Base-by-base conservation (phyloP, 2,113 vertebrate species). In the Microtus pennsylvanicus region DNA sequence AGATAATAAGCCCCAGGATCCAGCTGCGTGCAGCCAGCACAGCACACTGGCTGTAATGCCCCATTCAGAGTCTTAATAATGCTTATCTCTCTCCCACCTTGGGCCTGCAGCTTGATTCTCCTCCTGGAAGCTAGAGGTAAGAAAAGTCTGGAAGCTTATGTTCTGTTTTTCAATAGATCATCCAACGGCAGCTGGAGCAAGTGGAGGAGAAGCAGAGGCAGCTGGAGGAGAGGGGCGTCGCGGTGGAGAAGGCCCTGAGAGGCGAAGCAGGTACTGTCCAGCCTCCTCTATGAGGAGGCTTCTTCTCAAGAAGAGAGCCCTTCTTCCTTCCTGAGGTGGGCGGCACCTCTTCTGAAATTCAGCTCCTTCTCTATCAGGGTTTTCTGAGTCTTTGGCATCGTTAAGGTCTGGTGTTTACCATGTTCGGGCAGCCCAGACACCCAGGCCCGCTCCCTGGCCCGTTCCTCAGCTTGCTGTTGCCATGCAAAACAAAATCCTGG, bases 131-230 rank as follows among this genome's bases (percentile, higher is more conserved):
- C 11, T 72, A 78, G 89, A 35, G 61, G 69, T 19, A 4, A 50
- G 76, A 82, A 72, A 72, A 78, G 94, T 30, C 55, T 67, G 33
- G 35, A 95, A 33, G 92, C 50, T 75, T 52, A 87, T 72, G 5
- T 2, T 0, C 92, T 89, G 74, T 96, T 33, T 93, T 80, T 38
- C 19, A 24, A 55, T 96, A 99, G 99, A 99, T 99, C 82, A 99
- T 99, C 98, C 99, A 99, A 97, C 98, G 99, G 58, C 99, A 99
- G 97, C 97, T 99, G 98, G 99, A 99, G 96, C 99, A 99, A 98
- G 99, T 99, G 97, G 99, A 99, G 96, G 99, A 99, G 98, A 99
- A 99, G 97, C 99, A 99, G 98, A 98, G 99, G 94, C 99, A 99
- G 96, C 98, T 99, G 1, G 99, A 99, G 91, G 99, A 99, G 97